These are phyloP conservation scores for Pogoniulus pusillus DNA, from an alignment of 2,797 vertebrate species.

Conservation along the genomic window DNA sequence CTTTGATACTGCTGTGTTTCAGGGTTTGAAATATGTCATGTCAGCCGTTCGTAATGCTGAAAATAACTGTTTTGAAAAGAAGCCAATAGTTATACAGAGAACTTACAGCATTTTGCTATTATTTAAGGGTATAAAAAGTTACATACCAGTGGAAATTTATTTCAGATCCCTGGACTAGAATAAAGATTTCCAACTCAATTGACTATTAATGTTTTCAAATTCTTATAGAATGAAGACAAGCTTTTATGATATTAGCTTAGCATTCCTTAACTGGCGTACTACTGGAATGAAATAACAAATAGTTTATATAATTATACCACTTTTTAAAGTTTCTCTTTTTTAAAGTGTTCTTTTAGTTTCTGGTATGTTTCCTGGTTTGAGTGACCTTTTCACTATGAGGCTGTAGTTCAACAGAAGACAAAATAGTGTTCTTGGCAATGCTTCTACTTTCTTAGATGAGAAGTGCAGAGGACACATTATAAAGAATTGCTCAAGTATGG, in stretches of 20 bases:
- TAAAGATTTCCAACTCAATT: not conserved
- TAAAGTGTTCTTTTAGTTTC: not conserved
- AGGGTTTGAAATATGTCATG: slow-evolving; percentile 8
- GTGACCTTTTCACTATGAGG: not conserved
- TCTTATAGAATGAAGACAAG: not conserved
- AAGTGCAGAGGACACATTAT: not conserved
- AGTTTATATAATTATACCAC: not conserved
- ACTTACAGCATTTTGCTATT: not conserved
- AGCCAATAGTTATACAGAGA: not conserved
- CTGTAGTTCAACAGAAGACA: not conserved
- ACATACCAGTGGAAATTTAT: not conserved
- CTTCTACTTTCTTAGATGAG: not conserved
- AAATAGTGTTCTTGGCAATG: not conserved
- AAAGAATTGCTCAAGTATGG: not conserved
- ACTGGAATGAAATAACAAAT: not conserved
- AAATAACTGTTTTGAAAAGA: not conserved
- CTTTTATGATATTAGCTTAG: not conserved
- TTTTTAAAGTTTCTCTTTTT: not conserved
- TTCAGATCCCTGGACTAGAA: not conserved
- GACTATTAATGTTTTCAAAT: not conserved
- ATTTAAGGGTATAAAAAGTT: not conserved
- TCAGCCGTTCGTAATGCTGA: not conserved
- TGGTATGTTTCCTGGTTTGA: not conserved
- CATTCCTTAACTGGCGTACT: not conserved
- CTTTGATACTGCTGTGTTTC: not conserved